Evolutionary conservation across 2,797 vertebrate species (phyloP), one percentile per base, ranked within the genome.

Genomic region (Ctenochaetus hawaiiensis): DNA sequence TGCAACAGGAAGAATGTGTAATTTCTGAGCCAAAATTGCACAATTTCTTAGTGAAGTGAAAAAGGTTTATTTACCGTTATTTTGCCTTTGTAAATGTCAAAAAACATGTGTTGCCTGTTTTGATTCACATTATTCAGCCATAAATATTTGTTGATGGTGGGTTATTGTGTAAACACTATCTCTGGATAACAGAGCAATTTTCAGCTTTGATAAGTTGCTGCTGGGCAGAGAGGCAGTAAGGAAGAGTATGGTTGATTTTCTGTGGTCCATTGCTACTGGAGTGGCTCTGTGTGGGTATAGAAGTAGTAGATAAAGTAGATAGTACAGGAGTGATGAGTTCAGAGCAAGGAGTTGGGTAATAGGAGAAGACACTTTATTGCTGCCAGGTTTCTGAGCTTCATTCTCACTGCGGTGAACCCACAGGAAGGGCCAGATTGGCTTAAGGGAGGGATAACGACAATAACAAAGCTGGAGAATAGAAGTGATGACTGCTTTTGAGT

Each of bases 401-500:
- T 80, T 83, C 77, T 85, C 59, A 56, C 64, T 6, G 61, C 61
- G 67, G 43, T 45, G 66, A 85, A 75, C 72, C 77, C 67, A 78
- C 39, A 68, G 83, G 68, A 89, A 75, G 68, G 73, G 81, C 82
- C 72, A 78, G 76, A 86, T 78, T 81, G 77, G 71, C 83, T 87
- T 30, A 5, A 58, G 78, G 74, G 26, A 30, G 59, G 66, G 64
- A 64, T 83, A 77, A 77, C 9, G 71, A 68, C 39, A 80, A 85
- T 82, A 89, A 81, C 77, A 76, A 87, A 82, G 72, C 77, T 18
- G 54, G 64, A 62, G 72, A 81, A 86, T 47, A 68, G 80, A 82
- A 75, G 75, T 71, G 76, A 81, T 87, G 90, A 91, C 84, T 89
- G 82, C 82, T 83, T 82, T 44, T 76, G 72, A 83, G 68, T 64